Base-by-base conservation (phyloP, 2,888 invertebrate genomes). In the Deladenus siricidicola region DNA sequence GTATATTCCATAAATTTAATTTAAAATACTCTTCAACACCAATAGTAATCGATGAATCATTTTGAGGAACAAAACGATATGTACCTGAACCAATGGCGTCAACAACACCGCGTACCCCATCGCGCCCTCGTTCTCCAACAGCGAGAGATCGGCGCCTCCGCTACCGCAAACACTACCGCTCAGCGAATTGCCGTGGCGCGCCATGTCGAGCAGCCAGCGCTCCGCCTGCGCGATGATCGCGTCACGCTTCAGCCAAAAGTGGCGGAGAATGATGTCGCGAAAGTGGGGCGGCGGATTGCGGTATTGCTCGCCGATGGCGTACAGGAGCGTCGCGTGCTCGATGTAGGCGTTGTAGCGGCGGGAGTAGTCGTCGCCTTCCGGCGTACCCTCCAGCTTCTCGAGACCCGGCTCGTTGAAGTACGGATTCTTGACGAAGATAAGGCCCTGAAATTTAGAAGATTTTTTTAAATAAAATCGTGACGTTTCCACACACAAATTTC, bases 241-340 rank as follows among this genome's bases (percentile, higher is more conserved):
- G 76, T 89, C 86, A 62, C 89, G 85, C 81, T 93, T 93, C 76
- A 93, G 84, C 88, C 90, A 93, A 82, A 93, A 93, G 81, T 93
- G 93, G 29, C 88, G 87, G 68, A 89, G 87, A 69, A 93, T 89
- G 56, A 91, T 89, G 83, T 90, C 88, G 81, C 87, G 51, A 42
- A 63, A 63, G 14, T 61, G 51, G 21, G 39, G 23, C 1, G 76
- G 71, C 17, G 71, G 70, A 17, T 68, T 67, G 24, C 65, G 60
- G 45, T 76, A 62, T 56, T 71, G 71, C 50, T 78, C 77, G n/a
- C 70, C 56, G 48, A 77, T 75, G 6, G 75, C 69, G 69, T 75
- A 78, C n/a, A 68, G 68, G 52, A 78, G 56, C 4, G 78, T 78
- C 21, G 79, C 79, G 48, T 77, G 73, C 59, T 76, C 75, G 50